Evolutionary conservation across 2,113 vertebrate species (phyloP).

Genomic region (Corythoichthys haematopterus): DNA sequence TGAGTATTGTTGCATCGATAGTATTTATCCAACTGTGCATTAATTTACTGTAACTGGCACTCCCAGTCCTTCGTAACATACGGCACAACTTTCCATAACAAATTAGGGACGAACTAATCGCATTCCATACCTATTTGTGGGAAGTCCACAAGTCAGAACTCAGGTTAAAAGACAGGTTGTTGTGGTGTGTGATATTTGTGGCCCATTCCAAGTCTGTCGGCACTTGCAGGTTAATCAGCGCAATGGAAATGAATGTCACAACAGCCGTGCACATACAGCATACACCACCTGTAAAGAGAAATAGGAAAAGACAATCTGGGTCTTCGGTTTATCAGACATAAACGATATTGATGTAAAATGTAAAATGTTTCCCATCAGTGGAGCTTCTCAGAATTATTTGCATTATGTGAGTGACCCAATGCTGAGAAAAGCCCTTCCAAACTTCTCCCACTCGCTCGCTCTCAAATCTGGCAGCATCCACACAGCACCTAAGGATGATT

Average conservation of each 20-base stretch:
- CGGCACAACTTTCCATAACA: too few relatives aligned
- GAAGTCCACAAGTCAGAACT: constrained; percentile 80
- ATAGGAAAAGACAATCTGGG: neutral
- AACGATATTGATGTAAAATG: neutral
- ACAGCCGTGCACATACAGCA: neutral
- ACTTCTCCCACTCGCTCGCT: too few relatives aligned
- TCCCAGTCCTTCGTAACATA: too few relatives aligned
- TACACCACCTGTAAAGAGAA: neutral
- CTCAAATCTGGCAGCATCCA: too few relatives aligned
- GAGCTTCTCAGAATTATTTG: neutral
- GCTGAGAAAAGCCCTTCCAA: too few relatives aligned
- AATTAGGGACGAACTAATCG: too few relatives aligned
- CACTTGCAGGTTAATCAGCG: constrained; percentile 62
- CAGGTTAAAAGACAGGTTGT: constrained; percentile 76
- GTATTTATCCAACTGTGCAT: neutral
- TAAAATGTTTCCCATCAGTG: neutral
- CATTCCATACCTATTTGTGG: constrained; percentile 51
- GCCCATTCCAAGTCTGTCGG: constrained; percentile 91
- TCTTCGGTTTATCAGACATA: neutral
- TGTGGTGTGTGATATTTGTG: constrained; percentile 81
- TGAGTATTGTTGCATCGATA: too few relatives aligned
- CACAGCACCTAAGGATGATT: too few relatives aligned
- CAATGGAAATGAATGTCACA: neutral
- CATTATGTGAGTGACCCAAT: too few relatives aligned
- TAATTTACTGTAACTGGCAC: neutral